phyloP scores from a whole-genome alignment of 1,140 invertebrate species.

The Drosophila willistoni region DNA sequence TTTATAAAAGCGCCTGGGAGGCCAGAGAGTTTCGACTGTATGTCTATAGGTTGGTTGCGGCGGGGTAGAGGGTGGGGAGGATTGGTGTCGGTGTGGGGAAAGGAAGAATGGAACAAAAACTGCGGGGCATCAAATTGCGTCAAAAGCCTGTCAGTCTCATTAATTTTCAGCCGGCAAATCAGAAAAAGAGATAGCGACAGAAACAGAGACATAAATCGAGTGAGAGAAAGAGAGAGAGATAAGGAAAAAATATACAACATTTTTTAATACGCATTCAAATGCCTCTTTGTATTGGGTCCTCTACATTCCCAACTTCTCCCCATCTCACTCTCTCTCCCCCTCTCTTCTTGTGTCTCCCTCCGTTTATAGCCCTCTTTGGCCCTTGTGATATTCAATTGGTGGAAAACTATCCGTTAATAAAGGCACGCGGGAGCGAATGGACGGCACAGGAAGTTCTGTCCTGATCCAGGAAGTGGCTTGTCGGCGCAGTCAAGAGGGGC shows the following conservation, averaged over 20 bases:
- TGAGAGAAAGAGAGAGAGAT: not conserved
- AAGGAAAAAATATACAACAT: constrained; percentile 16
- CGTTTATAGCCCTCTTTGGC: not conserved
- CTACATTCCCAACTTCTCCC: constrained; percentile 9
- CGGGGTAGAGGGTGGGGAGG: not conserved
- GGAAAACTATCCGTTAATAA: constrained; percentile 57
- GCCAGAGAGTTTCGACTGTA: not conserved
- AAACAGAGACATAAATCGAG: constrained; percentile 3
- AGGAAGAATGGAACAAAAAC: constrained; percentile 31
- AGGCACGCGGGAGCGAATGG: constrained; percentile 6
- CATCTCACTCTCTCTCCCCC: not conserved
- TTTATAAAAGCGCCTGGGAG: constrained; percentile 14
- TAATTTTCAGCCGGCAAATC: constrained; percentile 52
- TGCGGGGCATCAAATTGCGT: constrained; percentile 58
- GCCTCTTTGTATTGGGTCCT: constrained; percentile 8
- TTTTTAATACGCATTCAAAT: constrained; percentile 45
- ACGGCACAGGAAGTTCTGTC: constrained; percentile 13
- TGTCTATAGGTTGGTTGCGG: not conserved
- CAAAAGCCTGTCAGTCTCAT: constrained; percentile 62
- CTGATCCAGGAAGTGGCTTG: constrained; percentile 46
- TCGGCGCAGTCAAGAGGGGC: not conserved
- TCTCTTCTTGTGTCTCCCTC: not conserved
- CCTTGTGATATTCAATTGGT: constrained; percentile 50
- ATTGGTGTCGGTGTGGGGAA: not conserved
- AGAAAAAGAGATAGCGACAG: constrained; percentile 19